Conservation (phyloP, 2,113 vertebrate species). For the Rhombomys opimus region DNA sequence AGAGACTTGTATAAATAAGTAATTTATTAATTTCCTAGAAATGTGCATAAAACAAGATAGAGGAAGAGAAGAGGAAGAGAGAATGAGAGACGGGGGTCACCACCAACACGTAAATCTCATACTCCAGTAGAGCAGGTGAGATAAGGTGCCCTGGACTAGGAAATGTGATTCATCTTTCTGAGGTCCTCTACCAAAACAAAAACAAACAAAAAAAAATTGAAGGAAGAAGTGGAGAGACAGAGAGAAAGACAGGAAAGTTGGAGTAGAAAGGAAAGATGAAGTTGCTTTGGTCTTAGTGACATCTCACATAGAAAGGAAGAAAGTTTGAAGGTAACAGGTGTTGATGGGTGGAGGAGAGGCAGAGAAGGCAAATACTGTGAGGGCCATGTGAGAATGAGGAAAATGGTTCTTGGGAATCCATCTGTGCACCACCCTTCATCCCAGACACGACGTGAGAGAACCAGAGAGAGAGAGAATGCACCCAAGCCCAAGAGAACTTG, state of each 20-base stretch:
- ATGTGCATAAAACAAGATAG: background rate
- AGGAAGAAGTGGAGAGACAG: no score
- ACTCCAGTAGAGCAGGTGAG: background rate
- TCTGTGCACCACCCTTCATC: rapidly evolving
- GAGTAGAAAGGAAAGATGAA: background rate
- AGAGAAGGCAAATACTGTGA: background rate
- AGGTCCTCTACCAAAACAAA: background rate
- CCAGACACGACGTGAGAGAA: background rate
- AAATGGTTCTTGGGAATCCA: background rate
- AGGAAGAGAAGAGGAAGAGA: background rate
- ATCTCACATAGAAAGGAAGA: background rate
- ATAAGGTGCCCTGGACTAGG: background rate
- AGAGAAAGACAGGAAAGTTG: background rate
- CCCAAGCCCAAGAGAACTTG: no score
- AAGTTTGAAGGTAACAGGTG: background rate
- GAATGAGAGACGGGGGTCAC: background rate
- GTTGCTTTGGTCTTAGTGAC: background rate
- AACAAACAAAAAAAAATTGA: background rate
- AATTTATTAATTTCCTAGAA: background rate
- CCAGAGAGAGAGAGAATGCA: background rate
- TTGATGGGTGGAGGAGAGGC: background rate
- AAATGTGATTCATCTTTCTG: background rate
- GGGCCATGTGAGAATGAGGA: background rate
- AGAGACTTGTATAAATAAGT: background rate
- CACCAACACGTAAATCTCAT: background rate